Evolutionary conservation across 2,888 invertebrate species (phyloP), one percentile per base, ranked within the genome.

Genomic region (Pollenia griseotomentosa): DNA sequence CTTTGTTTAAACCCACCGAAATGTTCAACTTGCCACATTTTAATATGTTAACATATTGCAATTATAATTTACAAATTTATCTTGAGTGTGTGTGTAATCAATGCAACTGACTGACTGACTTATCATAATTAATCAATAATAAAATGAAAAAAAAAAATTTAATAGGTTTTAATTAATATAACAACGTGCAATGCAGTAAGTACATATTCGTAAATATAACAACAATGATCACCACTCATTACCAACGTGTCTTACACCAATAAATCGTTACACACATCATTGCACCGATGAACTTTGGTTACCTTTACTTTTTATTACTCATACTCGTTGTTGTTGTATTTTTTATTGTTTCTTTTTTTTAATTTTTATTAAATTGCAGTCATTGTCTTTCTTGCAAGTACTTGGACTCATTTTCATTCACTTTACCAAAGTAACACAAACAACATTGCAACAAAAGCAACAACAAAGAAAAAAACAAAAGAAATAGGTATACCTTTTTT

Each of bases 321-420:
- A 33, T 71, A 46, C 16, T 63, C 55, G 57, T 71, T 57, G 46
- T 78, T 42, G 55, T 65, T 65, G 14, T 44, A 46, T 19, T 53
- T 66, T 16, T 66, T n/a, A 57, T 33, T 57, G 40, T 78, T 80
- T 61, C 19, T 59, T 48, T 63, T 23, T 68, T 55, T 44, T 42
- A 68, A 51, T 57, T 73, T 70, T 70, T 61, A 53, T 53, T 65
- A 46, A 63, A 63, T 78, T 79, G 85, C 78, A 86, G 82, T 74
- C 78, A 82, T 82, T 79, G 82, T 86, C 78, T 86, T 83, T 86
- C 78, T 86, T 83, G 66, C 42, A 75, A 75, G 86, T 74, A 83
- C 82, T 86, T 85, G 85, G 78, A 63, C 82, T 83, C 78, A 75
- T 75, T 82, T 82, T 61, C 59, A 82, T 68, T 75, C 51, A 61